phyloP scores from a whole-genome alignment of 2,797 vertebrate species.

The Meda fulgida region DNA sequence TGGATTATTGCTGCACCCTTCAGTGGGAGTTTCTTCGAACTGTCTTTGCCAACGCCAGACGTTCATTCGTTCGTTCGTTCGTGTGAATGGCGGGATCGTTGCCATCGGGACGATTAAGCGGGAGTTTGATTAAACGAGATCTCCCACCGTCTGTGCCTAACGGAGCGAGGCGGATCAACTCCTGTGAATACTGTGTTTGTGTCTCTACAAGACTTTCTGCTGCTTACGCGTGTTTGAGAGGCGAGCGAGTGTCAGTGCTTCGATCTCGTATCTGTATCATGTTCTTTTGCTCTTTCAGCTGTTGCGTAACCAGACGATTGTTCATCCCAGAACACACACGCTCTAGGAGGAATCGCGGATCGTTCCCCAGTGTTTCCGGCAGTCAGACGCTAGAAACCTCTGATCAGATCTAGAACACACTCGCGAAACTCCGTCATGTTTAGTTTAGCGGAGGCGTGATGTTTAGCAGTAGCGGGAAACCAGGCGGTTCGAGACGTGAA shows the following conservation, averaged over 20 bases:
- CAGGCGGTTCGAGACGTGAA: constrained; percentile 69
- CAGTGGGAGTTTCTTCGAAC: constrained; percentile 81
- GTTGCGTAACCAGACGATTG: neutral
- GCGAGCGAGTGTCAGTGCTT: constrained; percentile 48
- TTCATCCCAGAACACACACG: neutral
- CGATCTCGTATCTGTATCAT: constrained; percentile 25
- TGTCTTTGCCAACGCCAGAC: constrained; percentile 78
- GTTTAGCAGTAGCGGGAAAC: constrained; percentile 75
- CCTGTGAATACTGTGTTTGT: constrained; percentile 58
- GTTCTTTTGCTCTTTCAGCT: constrained; percentile 25
- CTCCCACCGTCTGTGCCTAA: constrained; percentile 62
- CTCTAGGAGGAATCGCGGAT: neutral
- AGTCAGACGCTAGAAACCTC: neutral
- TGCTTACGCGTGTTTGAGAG: constrained; percentile 59
- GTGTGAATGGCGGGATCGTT: constrained; percentile 29
- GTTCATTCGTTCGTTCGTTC: constrained; percentile 18
- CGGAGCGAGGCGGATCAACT: constrained; percentile 43
- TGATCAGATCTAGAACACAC: too few species aligned
- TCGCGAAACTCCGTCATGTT: constrained; percentile 7
- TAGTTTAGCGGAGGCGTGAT: constrained; percentile 67
- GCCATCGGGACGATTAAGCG: neutral
- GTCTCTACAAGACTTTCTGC: constrained; percentile 55
- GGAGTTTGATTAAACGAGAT: constrained; percentile 2
- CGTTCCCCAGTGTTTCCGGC: neutral
- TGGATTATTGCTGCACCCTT: constrained; percentile 86